Evolutionary conservation across 2,797 vertebrate genomes (phyloP).

Genomic region (Carapus acus): DNA sequence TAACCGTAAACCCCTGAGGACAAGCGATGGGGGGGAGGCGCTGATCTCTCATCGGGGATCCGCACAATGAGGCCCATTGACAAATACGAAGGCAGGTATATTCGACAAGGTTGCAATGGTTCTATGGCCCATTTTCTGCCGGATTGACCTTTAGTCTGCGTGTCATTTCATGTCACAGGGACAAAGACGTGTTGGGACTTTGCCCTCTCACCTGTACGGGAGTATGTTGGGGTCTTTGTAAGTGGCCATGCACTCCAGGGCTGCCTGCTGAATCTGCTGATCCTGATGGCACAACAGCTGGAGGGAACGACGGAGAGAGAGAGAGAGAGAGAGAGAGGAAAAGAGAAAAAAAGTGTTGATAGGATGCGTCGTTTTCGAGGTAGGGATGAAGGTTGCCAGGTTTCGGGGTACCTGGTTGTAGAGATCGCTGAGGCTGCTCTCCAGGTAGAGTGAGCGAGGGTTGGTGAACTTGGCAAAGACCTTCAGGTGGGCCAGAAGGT

Average conservation of each 20-base stretch:
- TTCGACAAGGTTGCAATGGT: not conserved
- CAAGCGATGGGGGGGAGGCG: too few relatives aligned
- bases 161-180: too few relatives aligned
- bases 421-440: conserved; percentile 80
- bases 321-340: not conserved
- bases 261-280: conserved; percentile 85
- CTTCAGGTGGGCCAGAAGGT: conserved; percentile 85
- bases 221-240: conserved; percentile 87
- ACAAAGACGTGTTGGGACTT: not conserved
- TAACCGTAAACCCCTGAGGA: conserved; percentile 39
- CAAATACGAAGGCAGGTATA: not conserved
- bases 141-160: not conserved
- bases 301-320: not conserved
- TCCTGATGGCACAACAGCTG: conserved; percentile 93
- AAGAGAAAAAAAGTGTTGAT: not conserved
- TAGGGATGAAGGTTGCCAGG: too few relatives aligned
- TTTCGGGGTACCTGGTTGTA: conserved; percentile 83
- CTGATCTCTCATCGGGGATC: conserved; percentile 16
- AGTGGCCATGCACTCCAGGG: conserved; percentile 87
- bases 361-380: too few relatives aligned
- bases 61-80: conserved; percentile 48
- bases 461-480: conserved; percentile 94
- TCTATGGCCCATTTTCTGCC: not conserved
- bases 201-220: conserved; percentile 83
- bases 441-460: conserved; percentile 86